phyloP scores from a whole-genome alignment of 2,888 invertebrate species.

The Ypsolopha sequella region DNA sequence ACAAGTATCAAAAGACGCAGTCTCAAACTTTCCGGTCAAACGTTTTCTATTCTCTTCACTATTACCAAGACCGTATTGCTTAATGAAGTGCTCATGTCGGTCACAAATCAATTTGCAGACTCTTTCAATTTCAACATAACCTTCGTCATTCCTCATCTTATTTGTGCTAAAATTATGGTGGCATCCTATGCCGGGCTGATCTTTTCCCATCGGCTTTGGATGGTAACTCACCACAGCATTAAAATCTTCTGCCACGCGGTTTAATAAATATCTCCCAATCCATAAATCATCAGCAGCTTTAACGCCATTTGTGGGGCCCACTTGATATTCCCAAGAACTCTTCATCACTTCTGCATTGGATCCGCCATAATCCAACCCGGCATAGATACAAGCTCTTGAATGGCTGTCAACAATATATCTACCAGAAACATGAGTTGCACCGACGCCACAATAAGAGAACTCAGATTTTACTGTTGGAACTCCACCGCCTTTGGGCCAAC shows the following conservation, averaged over 20 bases:
- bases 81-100: constrained; percentile 19
- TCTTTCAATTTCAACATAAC: constrained; percentile 81
- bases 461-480: constrained; percentile 87
- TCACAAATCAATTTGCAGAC: constrained; percentile 81
- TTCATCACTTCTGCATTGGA: constrained; percentile 99
- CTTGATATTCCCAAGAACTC: constrained; percentile 91
- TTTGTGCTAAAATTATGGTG: constrained; percentile 93
- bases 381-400: constrained; percentile 84
- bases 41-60: constrained; percentile 81
- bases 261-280: constrained; percentile 86
- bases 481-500: constrained; percentile 93
- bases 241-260: constrained; percentile 88
- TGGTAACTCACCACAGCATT: constrained; percentile 78
- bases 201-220: constrained; percentile 82
- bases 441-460: constrained; percentile 90
- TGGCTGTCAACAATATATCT: constrained; percentile 96
- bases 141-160: constrained; percentile 84
- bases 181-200: constrained; percentile 89
- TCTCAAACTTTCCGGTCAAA: constrained; percentile 94
- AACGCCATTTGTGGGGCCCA: constrained; percentile 92
- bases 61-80: too few species aligned
- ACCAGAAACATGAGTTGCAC: constrained; percentile 88
- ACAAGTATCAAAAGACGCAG: constrained; percentile 94
- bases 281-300: constrained; percentile 87
- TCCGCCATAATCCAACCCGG: constrained; percentile 92